Percentiles rank a stretch among this genome's conserved stretches.
Conservation (phyloP, 2,113 vertebrate species). For the Alectura lathami region DNA sequence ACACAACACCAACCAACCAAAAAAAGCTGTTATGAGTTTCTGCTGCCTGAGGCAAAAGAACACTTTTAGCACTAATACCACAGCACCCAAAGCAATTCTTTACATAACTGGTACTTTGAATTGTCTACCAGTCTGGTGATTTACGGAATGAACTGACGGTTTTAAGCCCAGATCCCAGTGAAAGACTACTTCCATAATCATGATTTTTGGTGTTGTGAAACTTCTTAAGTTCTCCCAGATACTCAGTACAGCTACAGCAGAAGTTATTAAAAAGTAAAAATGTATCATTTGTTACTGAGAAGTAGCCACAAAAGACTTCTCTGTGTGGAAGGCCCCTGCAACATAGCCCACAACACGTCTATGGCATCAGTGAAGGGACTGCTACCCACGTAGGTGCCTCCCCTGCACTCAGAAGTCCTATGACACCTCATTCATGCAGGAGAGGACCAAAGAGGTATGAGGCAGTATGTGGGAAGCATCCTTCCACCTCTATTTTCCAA, state of each 20-base stretch:
- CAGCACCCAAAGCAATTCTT: constrained; percentile 16
- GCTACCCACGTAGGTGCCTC: not conserved
- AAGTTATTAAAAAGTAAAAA: not conserved
- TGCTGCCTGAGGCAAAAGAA: not conserved
- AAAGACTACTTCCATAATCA: not conserved
- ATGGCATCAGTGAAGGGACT: not conserved
- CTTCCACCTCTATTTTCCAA: not conserved
- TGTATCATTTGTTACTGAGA: not conserved
- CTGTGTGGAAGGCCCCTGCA: not conserved
- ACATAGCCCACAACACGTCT: not conserved
- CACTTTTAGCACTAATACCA: not conserved
- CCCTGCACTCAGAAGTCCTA: not conserved
- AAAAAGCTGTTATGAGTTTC: not conserved
- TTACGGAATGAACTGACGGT: not conserved
- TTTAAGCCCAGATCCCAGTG: not conserved
- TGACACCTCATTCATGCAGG: not conserved
- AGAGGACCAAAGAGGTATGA: not conserved
- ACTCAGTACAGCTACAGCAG: not conserved
- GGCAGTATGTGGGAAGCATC: not conserved
- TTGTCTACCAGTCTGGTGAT: not conserved
- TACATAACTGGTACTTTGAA: not conserved
- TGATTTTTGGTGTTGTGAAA: not conserved
- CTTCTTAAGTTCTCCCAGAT: not conserved
- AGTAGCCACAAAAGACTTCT: not conserved
- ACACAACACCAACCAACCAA: not conserved